Conservation (phyloP, 1,140 invertebrate genomes). For the Drosophila ambigua region DNA sequence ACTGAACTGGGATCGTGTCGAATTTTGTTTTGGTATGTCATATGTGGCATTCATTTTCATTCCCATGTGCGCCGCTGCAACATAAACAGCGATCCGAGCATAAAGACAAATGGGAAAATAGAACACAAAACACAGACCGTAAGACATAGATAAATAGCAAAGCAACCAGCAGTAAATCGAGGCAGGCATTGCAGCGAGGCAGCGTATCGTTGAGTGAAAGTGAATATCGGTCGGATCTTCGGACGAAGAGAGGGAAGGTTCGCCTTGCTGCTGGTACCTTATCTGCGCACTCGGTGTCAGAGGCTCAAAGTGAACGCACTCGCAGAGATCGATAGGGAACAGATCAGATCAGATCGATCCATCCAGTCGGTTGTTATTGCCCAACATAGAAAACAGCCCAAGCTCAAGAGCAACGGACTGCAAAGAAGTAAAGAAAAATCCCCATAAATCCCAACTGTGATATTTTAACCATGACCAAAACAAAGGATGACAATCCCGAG, state of each 20-base stretch:
- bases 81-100: slow-evolving; percentile 25
- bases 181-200: no score
- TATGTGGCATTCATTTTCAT: slow-evolving; percentile 2
- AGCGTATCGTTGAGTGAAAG: slow-evolving; percentile 19
- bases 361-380: not conserved
- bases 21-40: slow-evolving; percentile 27
- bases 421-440: not conserved
- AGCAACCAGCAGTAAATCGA: slow-evolving; percentile 6
- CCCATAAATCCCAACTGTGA: slow-evolving; percentile 34
- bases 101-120: slow-evolving; percentile 36
- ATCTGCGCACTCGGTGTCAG: slow-evolving; percentile 28
- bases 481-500: slow-evolving; percentile 63
- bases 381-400: not conserved
- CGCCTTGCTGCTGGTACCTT: slow-evolving; percentile 7
- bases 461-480: slow-evolving; percentile 56
- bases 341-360: not conserved
- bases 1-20: slow-evolving; percentile 50
- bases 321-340: slow-evolving; percentile 15
- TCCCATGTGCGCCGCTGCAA: slow-evolving; percentile 37
- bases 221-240: slow-evolving; percentile 17
- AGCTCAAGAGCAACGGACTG: slow-evolving; percentile 30
- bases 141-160: slow-evolving; percentile 17
- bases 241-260: not conserved
- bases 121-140: slow-evolving; percentile 10
- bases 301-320: slow-evolving; percentile 61